Conservation (phyloP, 2,797 vertebrate species). For the Columba guinea region DNA sequence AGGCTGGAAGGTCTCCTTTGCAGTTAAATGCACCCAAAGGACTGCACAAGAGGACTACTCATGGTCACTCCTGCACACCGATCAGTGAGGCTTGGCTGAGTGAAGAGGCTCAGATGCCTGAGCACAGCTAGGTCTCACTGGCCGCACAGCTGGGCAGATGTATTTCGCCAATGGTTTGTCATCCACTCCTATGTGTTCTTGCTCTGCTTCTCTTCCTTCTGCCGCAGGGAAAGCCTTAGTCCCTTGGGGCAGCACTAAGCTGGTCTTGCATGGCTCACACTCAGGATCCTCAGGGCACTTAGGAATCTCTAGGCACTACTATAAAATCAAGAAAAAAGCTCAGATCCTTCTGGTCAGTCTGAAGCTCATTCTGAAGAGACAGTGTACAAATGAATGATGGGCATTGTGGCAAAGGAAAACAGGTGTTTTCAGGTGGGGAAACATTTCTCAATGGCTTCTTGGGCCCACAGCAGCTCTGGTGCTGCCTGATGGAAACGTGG, state of each 20-base stretch:
- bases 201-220: background rate
- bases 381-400: background rate
- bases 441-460: background rate
- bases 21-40: background rate
- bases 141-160: background rate
- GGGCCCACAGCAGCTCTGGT: background rate
- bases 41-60: background rate
- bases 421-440: background rate
- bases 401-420: background rate
- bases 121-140: background rate
- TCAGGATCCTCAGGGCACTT: rapidly evolving
- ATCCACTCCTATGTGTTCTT: background rate
- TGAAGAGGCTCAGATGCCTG: background rate
- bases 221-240: background rate
- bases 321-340: background rate
- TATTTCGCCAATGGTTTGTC: background rate
- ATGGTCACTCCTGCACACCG: background rate
- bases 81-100: background rate
- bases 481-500: background rate
- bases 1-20: background rate
- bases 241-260: background rate
- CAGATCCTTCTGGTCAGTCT: background rate
- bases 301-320: background rate
- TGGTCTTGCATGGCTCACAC: rapidly evolving
- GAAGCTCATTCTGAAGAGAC: background rate